Percentiles rank a stretch among this genome's conserved stretches.
Evolutionary conservation across 2,888 invertebrate species (phyloP).

Genomic region (Xestia sexstrigata): DNA sequence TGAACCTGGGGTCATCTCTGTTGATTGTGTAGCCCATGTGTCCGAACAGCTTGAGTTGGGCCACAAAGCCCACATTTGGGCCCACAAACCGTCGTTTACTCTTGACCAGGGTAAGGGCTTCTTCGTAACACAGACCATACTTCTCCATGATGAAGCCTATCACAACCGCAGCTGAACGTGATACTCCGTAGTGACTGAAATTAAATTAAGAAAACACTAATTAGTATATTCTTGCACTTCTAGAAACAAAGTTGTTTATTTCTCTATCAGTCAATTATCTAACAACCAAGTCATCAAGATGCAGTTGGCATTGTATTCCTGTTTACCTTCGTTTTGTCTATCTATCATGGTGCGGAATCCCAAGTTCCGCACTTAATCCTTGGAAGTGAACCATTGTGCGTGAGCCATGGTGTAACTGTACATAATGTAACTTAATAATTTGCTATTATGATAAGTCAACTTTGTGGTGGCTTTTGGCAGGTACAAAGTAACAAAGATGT

Average conservation of each 20-base stretch:
- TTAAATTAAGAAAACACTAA: background rate
- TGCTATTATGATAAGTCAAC: background rate
- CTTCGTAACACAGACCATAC: constrained; percentile 93
- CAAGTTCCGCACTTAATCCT: no score
- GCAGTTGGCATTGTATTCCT: background rate
- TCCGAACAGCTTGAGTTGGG: constrained; percentile 94
- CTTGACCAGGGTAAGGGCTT: constrained; percentile 93
- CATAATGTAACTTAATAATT: no score
- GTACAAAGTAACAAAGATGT: background rate
- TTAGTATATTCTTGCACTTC: background rate
- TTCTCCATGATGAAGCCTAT: constrained; percentile 97
- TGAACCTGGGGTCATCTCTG: constrained; percentile 92
- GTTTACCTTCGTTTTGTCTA: no score
- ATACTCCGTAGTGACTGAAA: constrained; percentile 96
- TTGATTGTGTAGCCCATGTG: constrained; percentile 95
- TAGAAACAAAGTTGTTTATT: background rate
- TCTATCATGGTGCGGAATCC: no score
- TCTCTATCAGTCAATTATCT: background rate
- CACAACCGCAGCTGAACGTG: constrained; percentile 96
- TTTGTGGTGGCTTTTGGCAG: background rate
- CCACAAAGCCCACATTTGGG: constrained; percentile 95
- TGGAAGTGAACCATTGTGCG: no score
- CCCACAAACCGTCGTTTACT: constrained; percentile 93
- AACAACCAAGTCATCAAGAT: background rate
- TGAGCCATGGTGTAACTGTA: no score